phyloP scores from a whole-genome alignment of 2,797 vertebrate species.

The Sebastolobus altivelis region DNA sequence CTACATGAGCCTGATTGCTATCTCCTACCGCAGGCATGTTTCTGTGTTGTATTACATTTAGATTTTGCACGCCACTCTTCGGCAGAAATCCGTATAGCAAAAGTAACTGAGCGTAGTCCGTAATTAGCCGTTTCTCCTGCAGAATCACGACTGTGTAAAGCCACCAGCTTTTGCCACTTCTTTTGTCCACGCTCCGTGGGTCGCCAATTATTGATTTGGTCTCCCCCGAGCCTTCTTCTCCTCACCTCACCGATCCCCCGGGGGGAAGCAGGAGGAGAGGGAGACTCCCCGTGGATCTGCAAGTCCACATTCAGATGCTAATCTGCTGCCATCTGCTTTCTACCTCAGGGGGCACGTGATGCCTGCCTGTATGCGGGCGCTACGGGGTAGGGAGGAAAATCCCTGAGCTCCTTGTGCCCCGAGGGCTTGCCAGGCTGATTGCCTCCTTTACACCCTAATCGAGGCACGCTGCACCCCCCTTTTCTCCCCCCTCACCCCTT shows the following conservation, averaged over 20 bases:
- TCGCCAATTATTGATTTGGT: constrained; percentile 64
- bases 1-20: constrained; percentile 29
- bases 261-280: constrained; percentile 39
- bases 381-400: constrained; percentile 19
- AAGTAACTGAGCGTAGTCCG: neutral
- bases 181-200: constrained; percentile 14
- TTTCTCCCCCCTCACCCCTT: neutral
- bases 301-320: constrained; percentile 75
- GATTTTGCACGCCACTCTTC: neutral
- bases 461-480: neutral
- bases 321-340: constrained; percentile 78
- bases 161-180: constrained; percentile 47
- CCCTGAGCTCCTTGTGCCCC: constrained; percentile 27
- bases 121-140: constrained; percentile 30
- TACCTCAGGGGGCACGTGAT: constrained; percentile 23
- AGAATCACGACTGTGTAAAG: constrained; percentile 32
- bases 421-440: constrained; percentile 28
- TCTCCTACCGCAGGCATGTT: constrained; percentile 30
- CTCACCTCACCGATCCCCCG: constrained; percentile 56
- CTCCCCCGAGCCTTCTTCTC: constrained; percentile 30
- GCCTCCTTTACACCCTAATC: constrained; percentile 44
- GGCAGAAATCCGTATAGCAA: neutral
- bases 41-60: neutral
- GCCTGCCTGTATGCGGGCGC: constrained; percentile 9
- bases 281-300: constrained; percentile 34